Evolutionary conservation across 2,888 invertebrate species (phyloP), one percentile per base, ranked within the genome.

Genomic region (Allacma fusca): DNA sequence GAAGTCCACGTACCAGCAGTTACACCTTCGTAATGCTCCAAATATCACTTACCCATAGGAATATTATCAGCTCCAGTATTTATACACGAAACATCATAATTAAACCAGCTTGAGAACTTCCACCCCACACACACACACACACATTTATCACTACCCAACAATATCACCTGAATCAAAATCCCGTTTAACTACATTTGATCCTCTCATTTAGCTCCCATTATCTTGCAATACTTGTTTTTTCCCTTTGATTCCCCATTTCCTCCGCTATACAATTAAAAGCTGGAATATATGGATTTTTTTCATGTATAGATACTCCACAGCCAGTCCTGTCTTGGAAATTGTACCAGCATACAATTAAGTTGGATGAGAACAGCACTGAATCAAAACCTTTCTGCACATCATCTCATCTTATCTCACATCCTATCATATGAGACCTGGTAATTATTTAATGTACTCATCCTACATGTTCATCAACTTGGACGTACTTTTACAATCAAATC

Each of bases 361-460:
- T 5, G 16, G 16, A 50, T 19, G 50, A 50, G 50, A 19, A 19
- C 16, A 50, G n/a, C 50, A 50, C 43, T 70, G 24, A 50, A 50
- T n/a, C 28, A 68, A 28, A 68, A 40, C 68, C 65, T 65, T 65
- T 29, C 65, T 65, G n/a, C 28, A 28, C 65, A 24, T 65, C n/a
- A 7, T 26, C 28, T 24, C 13, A 26, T 26, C 28, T 65, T 26
- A 19, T 65, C 65, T 19, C 28, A 28, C 65, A 28, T 26, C 28
- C 29, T 65, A 65, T 65, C 29, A 65, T 65, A 50, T 16, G 16
- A 50, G 50, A 50, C 50, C n/a, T 50, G 16, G 50, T 50, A 50
- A 50, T 50, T 50, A 50, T 50, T 50, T 50, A n/a, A 13, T n/a
- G 50, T 50, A 50, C 50, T 34, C 50, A 50, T 13, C 19, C 19